These are phyloP conservation scores for Hipparchia semele DNA, from an alignment of 2,888 invertebrate species.

Conservation along the genomic window DNA sequence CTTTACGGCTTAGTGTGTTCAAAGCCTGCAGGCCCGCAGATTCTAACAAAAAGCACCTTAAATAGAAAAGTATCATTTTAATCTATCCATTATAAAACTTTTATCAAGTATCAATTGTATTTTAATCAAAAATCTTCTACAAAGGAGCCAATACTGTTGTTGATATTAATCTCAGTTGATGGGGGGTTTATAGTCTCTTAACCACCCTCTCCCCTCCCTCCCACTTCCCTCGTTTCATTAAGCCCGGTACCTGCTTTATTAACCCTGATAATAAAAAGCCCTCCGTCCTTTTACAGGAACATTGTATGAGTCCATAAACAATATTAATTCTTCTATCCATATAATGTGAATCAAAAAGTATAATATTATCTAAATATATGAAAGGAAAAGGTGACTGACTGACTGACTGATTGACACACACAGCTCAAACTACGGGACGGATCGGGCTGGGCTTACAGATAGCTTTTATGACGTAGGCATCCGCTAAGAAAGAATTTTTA, in stretches of 20 bases:
- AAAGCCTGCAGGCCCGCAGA: background rate
- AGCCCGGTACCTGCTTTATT: constrained; percentile 20
- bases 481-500: too few species aligned
- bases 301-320: background rate
- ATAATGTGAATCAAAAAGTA: too few species aligned
- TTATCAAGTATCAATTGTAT: constrained; percentile 13
- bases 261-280: constrained; percentile 13
- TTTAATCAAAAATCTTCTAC: constrained; percentile 19
- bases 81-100: background rate
- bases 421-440: too few species aligned
- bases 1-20: too few species aligned
- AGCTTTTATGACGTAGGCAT: too few species aligned
- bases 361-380: too few species aligned
- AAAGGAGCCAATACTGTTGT: constrained; percentile 14
- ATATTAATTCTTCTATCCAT: background rate
- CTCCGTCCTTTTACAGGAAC: background rate
- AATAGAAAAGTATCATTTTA: background rate
- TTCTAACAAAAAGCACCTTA: background rate
- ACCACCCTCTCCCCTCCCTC: background rate
- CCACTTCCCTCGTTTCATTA: constrained; percentile 16
- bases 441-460: too few species aligned
- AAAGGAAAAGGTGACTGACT: too few species aligned
- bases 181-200: constrained; percentile 23
- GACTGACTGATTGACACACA: too few species aligned
- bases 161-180: constrained; percentile 25